Evolutionary conservation across 1,140 invertebrate species (phyloP).

Genomic region (Drosophila parabipectinata): DNA sequence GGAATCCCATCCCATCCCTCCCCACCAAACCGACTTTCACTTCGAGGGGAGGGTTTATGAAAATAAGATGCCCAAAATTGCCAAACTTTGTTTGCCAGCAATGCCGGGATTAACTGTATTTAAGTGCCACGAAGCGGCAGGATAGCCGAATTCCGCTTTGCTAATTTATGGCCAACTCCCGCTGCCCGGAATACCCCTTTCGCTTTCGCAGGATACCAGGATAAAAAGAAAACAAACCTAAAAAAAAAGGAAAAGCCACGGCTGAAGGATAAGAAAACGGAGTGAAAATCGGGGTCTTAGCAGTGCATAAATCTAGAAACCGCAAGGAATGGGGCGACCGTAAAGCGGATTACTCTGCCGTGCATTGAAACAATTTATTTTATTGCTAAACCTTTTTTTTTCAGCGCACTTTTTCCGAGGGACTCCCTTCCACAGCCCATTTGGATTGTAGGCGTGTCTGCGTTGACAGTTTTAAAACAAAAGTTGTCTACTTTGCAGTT

Average conservation of each 20-base stretch:
- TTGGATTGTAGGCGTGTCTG: constrained; percentile 44
- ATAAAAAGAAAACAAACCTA: not conserved
- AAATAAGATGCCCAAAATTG: constrained; percentile 51
- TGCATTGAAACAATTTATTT: constrained; percentile 81
- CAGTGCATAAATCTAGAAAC: constrained; percentile 78
- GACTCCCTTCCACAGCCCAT: not conserved
- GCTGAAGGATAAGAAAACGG: constrained; percentile 35
- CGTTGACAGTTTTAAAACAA: constrained; percentile 80
- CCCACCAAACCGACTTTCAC: not conserved
- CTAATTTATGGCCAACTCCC: constrained; percentile 65
- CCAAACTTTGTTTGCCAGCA: constrained; percentile 65
- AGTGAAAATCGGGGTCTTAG: constrained; percentile 63
- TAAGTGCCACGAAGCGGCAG: constrained; percentile 58
- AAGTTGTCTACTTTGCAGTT: constrained; percentile 78
- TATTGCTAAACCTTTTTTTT: constrained; percentile 48
- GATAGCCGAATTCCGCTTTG: constrained; percentile 56
- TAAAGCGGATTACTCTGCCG: constrained; percentile 73
- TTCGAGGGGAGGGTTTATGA: not conserved
- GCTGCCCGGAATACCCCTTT: constrained; percentile 51
- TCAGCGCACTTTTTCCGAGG: constrained; percentile 1
- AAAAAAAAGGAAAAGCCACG: not conserved
- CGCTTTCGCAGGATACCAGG: constrained; percentile 40
- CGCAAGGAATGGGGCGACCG: constrained; percentile 67
- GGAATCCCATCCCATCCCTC: not conserved
- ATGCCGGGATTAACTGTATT: constrained; percentile 75